phyloP scores from a whole-genome alignment of 2,888 invertebrate genomes.

The Troides aeacus region DNA sequence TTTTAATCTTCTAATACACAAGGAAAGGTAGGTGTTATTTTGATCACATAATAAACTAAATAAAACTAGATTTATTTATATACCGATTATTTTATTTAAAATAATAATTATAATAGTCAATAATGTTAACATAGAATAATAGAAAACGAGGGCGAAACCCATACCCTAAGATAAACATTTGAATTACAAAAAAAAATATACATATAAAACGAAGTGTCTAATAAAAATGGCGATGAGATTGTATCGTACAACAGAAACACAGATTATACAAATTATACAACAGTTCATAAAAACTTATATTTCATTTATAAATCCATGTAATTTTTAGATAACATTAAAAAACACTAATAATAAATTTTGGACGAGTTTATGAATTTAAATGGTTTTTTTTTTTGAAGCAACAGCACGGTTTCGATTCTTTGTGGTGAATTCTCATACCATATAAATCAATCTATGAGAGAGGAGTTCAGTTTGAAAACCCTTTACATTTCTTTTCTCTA shows the following conservation, averaged over 20 bases:
- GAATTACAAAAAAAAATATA: not conserved
- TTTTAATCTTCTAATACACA: no score
- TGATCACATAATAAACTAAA: not conserved
- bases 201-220: not conserved
- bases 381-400: no score
- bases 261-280: not conserved
- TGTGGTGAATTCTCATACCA: no score
- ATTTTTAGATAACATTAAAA: not conserved
- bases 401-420: no score
- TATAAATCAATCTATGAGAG: no score
- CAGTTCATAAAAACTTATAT: not conserved
- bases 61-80: not conserved
- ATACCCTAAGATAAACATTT: not conserved
- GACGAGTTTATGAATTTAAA: no score
- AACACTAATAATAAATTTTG: not conserved
- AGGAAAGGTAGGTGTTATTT: not conserved
- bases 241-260: not conserved
- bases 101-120: not conserved
- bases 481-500: no score
- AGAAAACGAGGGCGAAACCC: not conserved
- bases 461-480: no score
- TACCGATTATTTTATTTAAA: not conserved
- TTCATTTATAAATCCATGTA: not conserved
- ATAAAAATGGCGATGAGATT: not conserved
- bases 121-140: slow-evolving; percentile 2